phyloP scores from a whole-genome alignment of 2,888 invertebrate genomes.

The Drosophila robusta region DNA sequence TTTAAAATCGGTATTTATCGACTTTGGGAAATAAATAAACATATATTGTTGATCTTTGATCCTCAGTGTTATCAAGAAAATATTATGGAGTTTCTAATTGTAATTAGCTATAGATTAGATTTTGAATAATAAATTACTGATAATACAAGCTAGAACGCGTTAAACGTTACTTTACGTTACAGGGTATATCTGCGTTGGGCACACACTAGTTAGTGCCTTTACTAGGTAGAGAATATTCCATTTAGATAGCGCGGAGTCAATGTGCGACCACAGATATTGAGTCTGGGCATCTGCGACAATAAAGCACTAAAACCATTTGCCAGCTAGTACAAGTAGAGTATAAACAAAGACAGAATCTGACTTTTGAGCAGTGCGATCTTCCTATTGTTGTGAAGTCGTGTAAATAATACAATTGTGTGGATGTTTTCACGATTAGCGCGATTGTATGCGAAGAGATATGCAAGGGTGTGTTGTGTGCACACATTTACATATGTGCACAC shows the following conservation, averaged over 20 bases:
- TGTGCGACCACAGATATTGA: not conserved
- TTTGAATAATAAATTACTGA: too few relatives aligned
- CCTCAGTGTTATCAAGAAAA: too few relatives aligned
- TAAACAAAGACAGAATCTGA: constrained; percentile 44
- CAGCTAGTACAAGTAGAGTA: constrained; percentile 26
- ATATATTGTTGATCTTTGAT: too few relatives aligned
- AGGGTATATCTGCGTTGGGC: not conserved
- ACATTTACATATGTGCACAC: constrained; percentile 3
- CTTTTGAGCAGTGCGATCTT: constrained; percentile 24
- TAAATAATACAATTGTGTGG: constrained; percentile 40
- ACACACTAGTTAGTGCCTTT: not conserved
- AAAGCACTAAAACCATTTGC: not conserved
- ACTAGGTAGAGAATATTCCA: not conserved
- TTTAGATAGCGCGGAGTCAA: not conserved
- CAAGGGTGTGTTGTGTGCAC: constrained; percentile 9
- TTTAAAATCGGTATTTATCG: too few relatives aligned
- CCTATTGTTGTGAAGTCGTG: constrained; percentile 24
- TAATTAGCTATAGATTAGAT: too few relatives aligned
- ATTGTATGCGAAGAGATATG: constrained; percentile 16
- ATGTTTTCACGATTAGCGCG: constrained; percentile 35
- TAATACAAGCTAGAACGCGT: not conserved
- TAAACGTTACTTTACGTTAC: not conserved
- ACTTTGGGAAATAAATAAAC: too few relatives aligned
- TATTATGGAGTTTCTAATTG: too few relatives aligned
- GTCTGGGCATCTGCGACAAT: not conserved